Base-by-base conservation (phyloP, 92 coral and sea anemone species). In the Epizoanthus rinbou region DNA sequence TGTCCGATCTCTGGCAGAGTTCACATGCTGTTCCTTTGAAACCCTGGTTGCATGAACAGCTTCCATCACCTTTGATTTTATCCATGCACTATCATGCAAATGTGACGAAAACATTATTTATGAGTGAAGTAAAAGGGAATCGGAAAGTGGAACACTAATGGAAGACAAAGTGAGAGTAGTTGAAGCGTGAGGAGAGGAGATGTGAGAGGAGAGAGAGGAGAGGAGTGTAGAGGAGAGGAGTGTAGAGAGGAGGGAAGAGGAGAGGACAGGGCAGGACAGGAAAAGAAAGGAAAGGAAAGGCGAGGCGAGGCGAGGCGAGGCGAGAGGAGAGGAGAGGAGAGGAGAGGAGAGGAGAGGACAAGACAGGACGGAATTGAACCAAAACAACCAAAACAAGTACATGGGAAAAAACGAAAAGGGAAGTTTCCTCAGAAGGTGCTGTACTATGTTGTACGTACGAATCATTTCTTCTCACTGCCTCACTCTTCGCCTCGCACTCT, bases 21-120 rank as follows among this genome's bases (percentile, higher is more conserved):
- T 95, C 98, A 81, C 98, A 95, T 7, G 98, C 98, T 37, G 91
- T 86, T 56, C 98, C 98, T n/a, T 71, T 81, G 75, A 87, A 95
- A 39, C 53, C 43, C 17, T 75, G 64, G 19, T 83, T 57, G 64
- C 98, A 95, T 0, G 73, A 56, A 65, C 98, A 95, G 3, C 60
- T 69, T n/a, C 98, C 98, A 60, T 43, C 31, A 10, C 98, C 98
- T 13, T 31, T 52, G n/a, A 88, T 79, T 69, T 85, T 71, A 33
- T 93, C 98, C 25, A 69, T 3, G 57, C 98, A 95, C 98, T 95
- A 76, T 14, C 21, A 25, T 41, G 43, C n/a, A 23, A 62, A 62
- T 16, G 7, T 22, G 4, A 37, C 50, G 15, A 52, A 10, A 52
- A 10, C 78, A 13, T 15, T 24, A 72, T 37, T 37, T 3, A 4